These are phyloP conservation scores for Chlorodrepanis virens DNA, from an alignment of 2,113 vertebrate genomes.

Conservation along the genomic window DNA sequence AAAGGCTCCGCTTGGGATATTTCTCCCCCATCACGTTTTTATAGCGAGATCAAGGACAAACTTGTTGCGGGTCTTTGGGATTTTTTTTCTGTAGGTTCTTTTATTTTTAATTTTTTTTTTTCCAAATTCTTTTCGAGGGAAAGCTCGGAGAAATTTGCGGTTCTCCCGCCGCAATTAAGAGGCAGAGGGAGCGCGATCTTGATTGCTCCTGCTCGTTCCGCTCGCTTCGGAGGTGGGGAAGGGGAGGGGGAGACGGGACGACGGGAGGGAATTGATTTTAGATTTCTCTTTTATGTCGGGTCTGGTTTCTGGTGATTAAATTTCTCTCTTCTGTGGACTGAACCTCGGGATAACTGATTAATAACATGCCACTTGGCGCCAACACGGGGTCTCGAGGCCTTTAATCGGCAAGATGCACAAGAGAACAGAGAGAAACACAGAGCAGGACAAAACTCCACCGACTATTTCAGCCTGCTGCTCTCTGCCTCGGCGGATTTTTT, in stretches of 20 bases:
- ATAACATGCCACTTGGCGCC: conserved; percentile 73
- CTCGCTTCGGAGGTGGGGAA: background rate
- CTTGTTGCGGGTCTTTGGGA: background rate
- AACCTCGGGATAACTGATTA: conserved; percentile 69
- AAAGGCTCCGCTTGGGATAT: background rate
- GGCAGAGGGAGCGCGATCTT: background rate
- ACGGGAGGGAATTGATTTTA: conserved; percentile 51
- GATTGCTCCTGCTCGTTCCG: conserved; percentile 19
- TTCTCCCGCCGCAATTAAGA: background rate
- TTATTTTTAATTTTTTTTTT: background rate
- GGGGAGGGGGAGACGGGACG: background rate
- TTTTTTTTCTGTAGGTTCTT: background rate
- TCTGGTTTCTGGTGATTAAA: conserved; percentile 71
- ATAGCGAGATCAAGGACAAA: conserved; percentile 39
- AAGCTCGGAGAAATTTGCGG: background rate
- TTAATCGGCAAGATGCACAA: conserved; percentile 65
- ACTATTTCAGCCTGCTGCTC: conserved; percentile 30
- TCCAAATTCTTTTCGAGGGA: background rate
- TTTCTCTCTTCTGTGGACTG: conserved; percentile 66
- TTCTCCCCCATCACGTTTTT: conserved; percentile 16
- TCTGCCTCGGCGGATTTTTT: background rate
- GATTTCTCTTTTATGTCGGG: conserved; percentile 67
- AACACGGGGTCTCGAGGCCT: conserved; percentile 63
- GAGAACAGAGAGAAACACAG: conserved; percentile 64
- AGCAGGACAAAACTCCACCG: conserved; percentile 38